phyloP scores from a whole-genome alignment of 2,113 vertebrate species.

The Hystrix brachyura region DNA sequence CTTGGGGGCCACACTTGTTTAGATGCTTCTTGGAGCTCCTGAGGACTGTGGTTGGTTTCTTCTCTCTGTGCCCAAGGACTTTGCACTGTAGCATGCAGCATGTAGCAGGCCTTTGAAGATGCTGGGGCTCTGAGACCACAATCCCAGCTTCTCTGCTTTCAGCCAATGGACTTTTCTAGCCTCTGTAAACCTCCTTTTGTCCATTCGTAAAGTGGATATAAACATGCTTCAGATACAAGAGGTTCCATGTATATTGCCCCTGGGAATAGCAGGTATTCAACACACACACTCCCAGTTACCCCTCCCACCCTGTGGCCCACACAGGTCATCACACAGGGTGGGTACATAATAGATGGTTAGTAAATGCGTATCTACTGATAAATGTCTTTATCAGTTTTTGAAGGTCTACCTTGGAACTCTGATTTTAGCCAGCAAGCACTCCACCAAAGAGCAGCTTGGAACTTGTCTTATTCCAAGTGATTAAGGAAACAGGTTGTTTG shows the following conservation, averaged over 20 bases:
- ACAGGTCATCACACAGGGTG: neutral
- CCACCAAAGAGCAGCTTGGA: neutral
- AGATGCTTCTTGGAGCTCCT: neutral
- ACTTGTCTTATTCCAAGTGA: neutral
- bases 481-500: slow-evolving; percentile 26
- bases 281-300: neutral
- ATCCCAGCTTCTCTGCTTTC: neutral
- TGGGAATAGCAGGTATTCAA: neutral
- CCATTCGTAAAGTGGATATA: neutral
- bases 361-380: neutral
- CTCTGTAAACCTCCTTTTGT: neutral
- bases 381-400: neutral
- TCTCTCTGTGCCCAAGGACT: neutral
- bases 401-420: neutral
- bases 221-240: neutral
- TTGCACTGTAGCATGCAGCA: too few relatives aligned
- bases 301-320: neutral
- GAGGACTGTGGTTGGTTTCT: neutral
- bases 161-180: neutral
- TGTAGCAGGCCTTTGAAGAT: neutral
- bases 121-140: neutral
- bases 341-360: neutral
- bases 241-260: too few relatives aligned
- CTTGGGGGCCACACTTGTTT: neutral
- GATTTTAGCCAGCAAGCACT: neutral